Base-by-base conservation (phyloP, 2,113 vertebrate genomes). In the Onychostruthus taczanowskii region DNA sequence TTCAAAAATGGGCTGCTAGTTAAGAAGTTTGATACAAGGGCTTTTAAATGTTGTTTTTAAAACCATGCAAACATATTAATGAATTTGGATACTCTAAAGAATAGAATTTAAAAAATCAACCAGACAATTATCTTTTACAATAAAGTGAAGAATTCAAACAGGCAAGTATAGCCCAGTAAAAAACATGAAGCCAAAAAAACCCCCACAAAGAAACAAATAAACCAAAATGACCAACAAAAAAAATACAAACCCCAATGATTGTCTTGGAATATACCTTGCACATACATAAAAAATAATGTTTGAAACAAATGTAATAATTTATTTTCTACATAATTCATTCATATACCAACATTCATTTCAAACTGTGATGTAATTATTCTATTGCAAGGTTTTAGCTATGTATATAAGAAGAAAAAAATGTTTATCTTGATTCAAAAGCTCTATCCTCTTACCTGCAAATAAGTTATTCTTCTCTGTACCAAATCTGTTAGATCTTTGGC, bases 391-490 rank as follows among this genome's bases (percentile, higher is more conserved):
- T 58, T 59, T 35, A 35, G 56, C 4, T 50, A 31, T 1, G 9
- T 8, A 24, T 11, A 7, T 11, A 33, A 81, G 10, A 81, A n/a
- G 33, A 35, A 47, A 79, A 16, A 63, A 43, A 44, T 30, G 5
- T 49, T 86, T 75, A 68, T 46, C 10, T 66, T 62, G n/a, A 95
- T 63, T 85, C 35, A 77, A 82, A 63, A 91, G 41, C 63, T 83
- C 33, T 92, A 64, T 35, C 24, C 19, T 94, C 96, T 97, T 98
- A 99, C 99, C 99, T 99, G 99, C 89, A 99, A 97, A 89, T 99
- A 99, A n/a, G 98, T 98, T 98, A 99, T 99, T 98, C 99, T 98
- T 97, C 99, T 98, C 97, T 99, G 99, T 83, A 99, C 99, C 96
- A 99, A 97, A 35, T 98, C 98, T 89, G 99, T 99, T 93, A 99